Evolutionary conservation across 2,113 vertebrate species (phyloP).

Genomic region (Scopus umbretta): DNA sequence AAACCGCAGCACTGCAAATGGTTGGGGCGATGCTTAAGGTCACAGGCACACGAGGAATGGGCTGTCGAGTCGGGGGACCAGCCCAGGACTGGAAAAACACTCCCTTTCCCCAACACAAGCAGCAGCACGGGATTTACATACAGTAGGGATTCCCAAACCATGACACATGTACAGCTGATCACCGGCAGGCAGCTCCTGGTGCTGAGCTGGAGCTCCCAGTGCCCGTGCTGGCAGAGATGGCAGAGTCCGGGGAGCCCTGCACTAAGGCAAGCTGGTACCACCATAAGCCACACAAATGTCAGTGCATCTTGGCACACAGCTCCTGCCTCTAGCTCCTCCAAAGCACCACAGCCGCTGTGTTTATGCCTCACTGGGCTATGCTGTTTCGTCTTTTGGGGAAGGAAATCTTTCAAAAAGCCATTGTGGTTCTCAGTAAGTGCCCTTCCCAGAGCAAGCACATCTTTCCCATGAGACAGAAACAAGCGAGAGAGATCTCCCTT

Average conservation of each 20-base stretch:
- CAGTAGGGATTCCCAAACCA: background rate
- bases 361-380: background rate
- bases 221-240: fast-evolving
- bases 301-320: background rate
- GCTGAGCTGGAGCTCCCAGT: background rate
- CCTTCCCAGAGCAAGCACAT: background rate
- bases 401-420: background rate
- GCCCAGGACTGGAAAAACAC: background rate
- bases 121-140: background rate
- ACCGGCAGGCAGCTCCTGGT: background rate
- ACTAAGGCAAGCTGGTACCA: background rate
- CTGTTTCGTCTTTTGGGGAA: background rate
- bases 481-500: background rate
- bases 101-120: background rate
- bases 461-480: background rate
- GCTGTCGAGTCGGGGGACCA: background rate
- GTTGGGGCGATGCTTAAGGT: background rate
- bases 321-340: background rate
- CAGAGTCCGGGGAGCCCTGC: background rate
- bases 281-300: background rate
- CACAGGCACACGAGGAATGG: fast-evolving
- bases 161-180: background rate
- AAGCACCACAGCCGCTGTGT: fast-evolving
- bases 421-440: fast-evolving
- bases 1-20: background rate